Base-by-base conservation (phyloP, 2,113 vertebrate genomes). In the Hemiscyllium ocellatum region DNA sequence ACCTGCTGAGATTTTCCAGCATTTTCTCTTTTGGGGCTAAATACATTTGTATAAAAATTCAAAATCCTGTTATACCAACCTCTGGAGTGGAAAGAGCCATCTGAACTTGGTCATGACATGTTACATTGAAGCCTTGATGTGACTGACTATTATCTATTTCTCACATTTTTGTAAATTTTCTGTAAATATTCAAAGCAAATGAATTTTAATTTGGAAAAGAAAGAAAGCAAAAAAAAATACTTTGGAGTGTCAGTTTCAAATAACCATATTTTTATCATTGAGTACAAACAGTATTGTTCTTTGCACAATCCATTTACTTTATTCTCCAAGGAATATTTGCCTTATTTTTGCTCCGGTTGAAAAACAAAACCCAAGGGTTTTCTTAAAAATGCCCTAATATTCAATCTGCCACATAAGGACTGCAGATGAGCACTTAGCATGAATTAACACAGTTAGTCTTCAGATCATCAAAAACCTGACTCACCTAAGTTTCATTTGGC, bases 381-480 rank as follows among this genome's bases (percentile, higher is more conserved):
- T 13, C 70, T 95, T 95, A 72, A 70, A 86, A 72, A 72, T 47
- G 68, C 37, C 42, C 3, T 29, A 33, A 52, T 95, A 20, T 72
- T 95, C 68, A 52, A 26, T 69, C 91, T 69, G 91, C 66, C 50
- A 52, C 47, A 76, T 50, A 52, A 90, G 93, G 50, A 50, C 37
- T 47, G 24, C 93, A 72, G 68, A 52, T 33, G 24, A 95, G 69
- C 94, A 52, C 24, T 72, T 17, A 95, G 94, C 37, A 95, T 76
- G 20, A 72, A 95, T 95, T 95, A 95, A 47, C 70, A 47, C 94
- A 76, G 72, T 95, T 22, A 52, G 15, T 17, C 94, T 19, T 95
- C 94, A 95, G 42, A 95, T 95, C 89, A 93, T 93, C 61, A 93
- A 93, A 83, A 37, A 20, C 66, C 37, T 8, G 22, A 95, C 94